A percentile compares a stretch with the other conserved stretches of the same genome.
Evolutionary conservation across 2,113 vertebrate genomes (phyloP).

Genomic region (Eulacestoma nigropectus): DNA sequence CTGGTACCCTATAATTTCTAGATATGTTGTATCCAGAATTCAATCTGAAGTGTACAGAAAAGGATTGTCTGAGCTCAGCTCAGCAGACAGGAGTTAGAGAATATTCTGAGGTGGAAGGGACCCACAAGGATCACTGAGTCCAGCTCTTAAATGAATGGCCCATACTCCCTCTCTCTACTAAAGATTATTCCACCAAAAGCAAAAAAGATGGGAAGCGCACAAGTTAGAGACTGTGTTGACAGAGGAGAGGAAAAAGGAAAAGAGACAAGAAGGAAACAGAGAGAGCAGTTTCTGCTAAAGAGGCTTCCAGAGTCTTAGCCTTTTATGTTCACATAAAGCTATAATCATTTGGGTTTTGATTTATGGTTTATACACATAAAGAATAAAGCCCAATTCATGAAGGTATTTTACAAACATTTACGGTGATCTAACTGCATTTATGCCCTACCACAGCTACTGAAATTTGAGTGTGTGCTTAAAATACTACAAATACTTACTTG

Average conservation of each 20-base stretch:
- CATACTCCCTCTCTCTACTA: neutral
- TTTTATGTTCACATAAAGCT: neutral
- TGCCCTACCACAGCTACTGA: neutral
- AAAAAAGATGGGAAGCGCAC: neutral
- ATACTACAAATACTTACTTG: neutral
- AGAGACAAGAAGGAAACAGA: neutral
- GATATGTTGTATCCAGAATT: neutral
- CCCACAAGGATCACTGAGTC: neutral
- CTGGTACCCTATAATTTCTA: neutral
- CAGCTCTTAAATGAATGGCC: neutral
- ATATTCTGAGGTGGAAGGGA: neutral
- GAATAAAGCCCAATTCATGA: neutral
- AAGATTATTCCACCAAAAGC: neutral
- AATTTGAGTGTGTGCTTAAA: neutral
- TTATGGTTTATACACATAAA: neutral
- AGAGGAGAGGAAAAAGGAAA: neutral
- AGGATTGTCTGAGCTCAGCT: neutral
- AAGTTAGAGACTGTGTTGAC: neutral
- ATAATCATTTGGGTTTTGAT: neutral
- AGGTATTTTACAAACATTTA: neutral
- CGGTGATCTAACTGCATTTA: neutral
- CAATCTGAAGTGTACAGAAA: neutral
- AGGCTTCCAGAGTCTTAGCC: neutral
- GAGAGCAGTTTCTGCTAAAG: neutral
- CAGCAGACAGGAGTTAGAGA: neutral